Conservation (phyloP, 1,140 invertebrate genomes). For the Panonychus citri region DNA sequence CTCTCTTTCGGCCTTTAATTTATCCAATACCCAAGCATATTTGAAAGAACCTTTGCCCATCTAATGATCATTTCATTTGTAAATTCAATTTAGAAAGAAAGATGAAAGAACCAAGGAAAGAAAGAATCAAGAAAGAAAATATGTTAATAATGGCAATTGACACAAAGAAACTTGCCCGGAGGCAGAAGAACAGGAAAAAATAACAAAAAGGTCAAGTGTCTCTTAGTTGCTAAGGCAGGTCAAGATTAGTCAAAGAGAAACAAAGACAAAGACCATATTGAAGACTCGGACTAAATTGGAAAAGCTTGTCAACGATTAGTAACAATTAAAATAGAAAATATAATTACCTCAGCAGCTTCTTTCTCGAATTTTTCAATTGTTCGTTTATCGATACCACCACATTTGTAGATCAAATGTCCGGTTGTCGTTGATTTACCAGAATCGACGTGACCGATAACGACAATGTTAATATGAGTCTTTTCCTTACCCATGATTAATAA, state of each 20-base stretch:
- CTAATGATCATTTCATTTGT: constrained; percentile 3
- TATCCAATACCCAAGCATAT: constrained; percentile 37
- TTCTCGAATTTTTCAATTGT: constrained; percentile 38
- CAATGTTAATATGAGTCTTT: constrained; percentile 36
- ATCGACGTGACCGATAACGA: constrained; percentile 37
- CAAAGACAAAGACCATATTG: too few relatives aligned
- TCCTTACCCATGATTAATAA: constrained; percentile 21
- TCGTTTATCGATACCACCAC: constrained; percentile 36
- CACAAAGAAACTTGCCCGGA: too few relatives aligned
- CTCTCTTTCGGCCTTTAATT: constrained; percentile 36
- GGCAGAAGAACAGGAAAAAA: too few relatives aligned
- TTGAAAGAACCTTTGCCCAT: constrained; percentile 38
- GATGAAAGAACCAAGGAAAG: too few relatives aligned
- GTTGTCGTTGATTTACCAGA: constrained; percentile 36
- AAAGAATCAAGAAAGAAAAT: too few relatives aligned
- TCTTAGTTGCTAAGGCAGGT: too few relatives aligned
- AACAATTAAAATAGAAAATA: neutral
- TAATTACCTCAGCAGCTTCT: constrained; percentile 28
- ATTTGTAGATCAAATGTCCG: constrained; percentile 38
- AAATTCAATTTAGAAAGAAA: neutral
- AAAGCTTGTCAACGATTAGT: too few relatives aligned
- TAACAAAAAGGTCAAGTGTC: too few relatives aligned
- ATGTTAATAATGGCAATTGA: too few relatives aligned
- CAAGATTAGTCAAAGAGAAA: too few relatives aligned
- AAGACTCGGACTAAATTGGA: too few relatives aligned